Percentiles rank a stretch among this genome's conserved stretches.
Conservation (phyloP, 2,888 invertebrate species). For the Tuta absoluta region DNA sequence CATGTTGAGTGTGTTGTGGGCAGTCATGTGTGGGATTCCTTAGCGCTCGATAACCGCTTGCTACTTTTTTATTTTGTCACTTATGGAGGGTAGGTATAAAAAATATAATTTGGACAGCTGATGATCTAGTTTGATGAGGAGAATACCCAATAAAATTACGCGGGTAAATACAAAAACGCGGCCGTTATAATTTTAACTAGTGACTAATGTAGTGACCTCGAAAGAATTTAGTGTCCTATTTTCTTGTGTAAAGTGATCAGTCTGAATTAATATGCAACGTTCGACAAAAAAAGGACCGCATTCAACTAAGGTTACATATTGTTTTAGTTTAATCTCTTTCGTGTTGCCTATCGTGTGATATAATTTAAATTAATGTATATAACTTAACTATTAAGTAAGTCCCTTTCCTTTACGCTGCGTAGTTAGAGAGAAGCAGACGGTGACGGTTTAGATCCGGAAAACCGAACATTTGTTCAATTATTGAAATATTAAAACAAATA, state of each 20-base stretch:
- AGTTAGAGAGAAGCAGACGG: no score
- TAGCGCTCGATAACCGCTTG: slow-evolving; percentile 21
- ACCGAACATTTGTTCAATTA: no score
- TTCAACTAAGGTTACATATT: neutral
- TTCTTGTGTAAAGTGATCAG: neutral
- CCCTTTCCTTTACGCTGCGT: no score
- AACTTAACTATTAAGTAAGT: no score
- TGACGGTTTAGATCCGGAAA: no score
- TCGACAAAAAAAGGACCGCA: neutral
- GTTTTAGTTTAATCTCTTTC: neutral
- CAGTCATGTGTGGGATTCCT: slow-evolving; percentile 12
- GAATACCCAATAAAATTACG: neutral
- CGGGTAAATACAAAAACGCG: neutral
- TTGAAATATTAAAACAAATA: no score
- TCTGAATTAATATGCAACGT: neutral
- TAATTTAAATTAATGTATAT: neutral
- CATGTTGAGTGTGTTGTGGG: slow-evolving; percentile 14
- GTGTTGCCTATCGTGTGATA: neutral
- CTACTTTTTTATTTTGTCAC: slow-evolving; percentile 6
- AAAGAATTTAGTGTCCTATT: neutral
- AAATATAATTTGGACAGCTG: no score
- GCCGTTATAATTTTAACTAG: neutral
- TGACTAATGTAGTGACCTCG: neutral
- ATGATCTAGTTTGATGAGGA: neutral
- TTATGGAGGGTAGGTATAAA: no score